Evolutionary conservation across 2,797 vertebrate genomes (phyloP).

Genomic region (Syngnathus rostellatus): DNA sequence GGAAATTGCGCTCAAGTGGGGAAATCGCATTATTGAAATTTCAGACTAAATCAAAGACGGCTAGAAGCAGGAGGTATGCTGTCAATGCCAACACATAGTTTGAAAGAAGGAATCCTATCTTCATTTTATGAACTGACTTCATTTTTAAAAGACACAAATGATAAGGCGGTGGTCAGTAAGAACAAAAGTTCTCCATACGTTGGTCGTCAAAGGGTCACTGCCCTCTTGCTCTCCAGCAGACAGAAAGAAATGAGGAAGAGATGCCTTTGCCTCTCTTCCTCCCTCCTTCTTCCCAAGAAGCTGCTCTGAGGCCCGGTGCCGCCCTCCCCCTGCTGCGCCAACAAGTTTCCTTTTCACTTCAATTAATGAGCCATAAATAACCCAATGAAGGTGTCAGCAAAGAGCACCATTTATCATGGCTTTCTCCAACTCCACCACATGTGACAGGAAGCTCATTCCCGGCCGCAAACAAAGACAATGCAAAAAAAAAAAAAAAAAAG

Average conservation of each 20-base stretch:
- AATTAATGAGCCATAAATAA: conserved; percentile 99
- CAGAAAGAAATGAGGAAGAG: conserved; percentile 44
- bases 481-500: conserved; percentile 47
- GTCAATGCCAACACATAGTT: conserved; percentile 27
- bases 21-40: conserved; percentile 37
- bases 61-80: not conserved
- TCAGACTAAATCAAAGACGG: conserved; percentile 36
- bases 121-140: not conserved
- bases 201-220: conserved; percentile 39
- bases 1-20: conserved; percentile 48
- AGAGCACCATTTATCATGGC: conserved; percentile 91
- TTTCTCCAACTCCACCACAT: conserved; percentile 77
- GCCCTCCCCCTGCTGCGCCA: conserved; percentile 75
- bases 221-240: conserved; percentile 39
- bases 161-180: conserved; percentile 21
- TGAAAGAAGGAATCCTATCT: too few relatives aligned
- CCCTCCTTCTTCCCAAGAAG: conserved; percentile 30
- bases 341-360: conserved; percentile 88
- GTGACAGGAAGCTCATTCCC: conserved; percentile 74
- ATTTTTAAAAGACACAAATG: conserved; percentile 29
- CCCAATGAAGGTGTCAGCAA: conserved; percentile 98
- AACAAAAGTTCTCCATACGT: conserved; percentile 31
- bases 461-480: conserved; percentile 66
- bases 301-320: conserved; percentile 56
- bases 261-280: conserved; percentile 15